Evolutionary conservation across 1,140 invertebrate species (phyloP).

Genomic region (Teleogryllus occipitalis): DNA sequence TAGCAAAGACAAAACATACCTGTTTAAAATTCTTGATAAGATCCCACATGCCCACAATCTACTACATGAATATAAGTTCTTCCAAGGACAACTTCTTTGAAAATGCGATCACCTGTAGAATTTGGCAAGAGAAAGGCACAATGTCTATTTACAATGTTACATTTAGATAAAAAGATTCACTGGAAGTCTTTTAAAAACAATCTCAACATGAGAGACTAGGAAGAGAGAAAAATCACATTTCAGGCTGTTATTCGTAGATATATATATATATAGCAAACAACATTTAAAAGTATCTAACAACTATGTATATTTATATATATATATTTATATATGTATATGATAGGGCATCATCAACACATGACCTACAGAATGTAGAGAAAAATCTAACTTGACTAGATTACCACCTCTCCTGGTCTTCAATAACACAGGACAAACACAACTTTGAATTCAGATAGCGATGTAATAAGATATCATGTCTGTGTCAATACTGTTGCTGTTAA

Average conservation of each 20-base stretch:
- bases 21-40: not conserved
- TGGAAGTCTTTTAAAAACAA: conserved; percentile 5
- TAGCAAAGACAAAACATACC: not conserved
- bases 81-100: not conserved
- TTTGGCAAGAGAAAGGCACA: conserved; percentile 3
- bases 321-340: too few relatives aligned
- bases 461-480: not conserved
- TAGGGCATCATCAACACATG: not conserved
- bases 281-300: not conserved
- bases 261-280: not conserved
- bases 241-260: not conserved
- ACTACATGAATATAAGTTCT: not conserved
- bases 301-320: not conserved
- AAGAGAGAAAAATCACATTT: conserved; percentile 5
- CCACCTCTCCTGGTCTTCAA: not conserved
- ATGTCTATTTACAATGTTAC: conserved; percentile 1
- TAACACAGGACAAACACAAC: not conserved
- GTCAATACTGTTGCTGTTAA: not conserved
- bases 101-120: not conserved
- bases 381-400: not conserved
- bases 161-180: conserved; percentile 2
- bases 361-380: not conserved
- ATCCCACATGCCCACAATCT: not conserved
- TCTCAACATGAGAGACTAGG: not conserved
- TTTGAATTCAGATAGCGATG: not conserved